Evolutionary conservation across 2,113 vertebrate genomes (phyloP), one percentile per base, ranked within the genome.

Genomic region (Prolemur simus): DNA sequence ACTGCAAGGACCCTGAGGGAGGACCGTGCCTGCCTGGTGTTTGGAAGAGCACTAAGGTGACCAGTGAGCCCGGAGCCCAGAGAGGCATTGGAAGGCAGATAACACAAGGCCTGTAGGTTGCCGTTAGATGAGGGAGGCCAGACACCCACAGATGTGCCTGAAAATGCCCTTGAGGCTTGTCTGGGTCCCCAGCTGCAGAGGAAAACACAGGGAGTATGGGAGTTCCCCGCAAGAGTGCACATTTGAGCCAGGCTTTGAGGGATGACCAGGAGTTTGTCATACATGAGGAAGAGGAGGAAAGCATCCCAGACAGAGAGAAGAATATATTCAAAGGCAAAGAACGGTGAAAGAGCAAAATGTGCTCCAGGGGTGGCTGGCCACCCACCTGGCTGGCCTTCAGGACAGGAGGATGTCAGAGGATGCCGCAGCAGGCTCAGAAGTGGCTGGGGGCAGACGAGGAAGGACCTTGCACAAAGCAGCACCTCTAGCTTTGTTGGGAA

Each of bases 11-110:
- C 13, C 23, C 6, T 10, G 17, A 87, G 39, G 42, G 20, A 63
- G 45, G 58, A 8, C 10, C 14, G 1, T 14, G 34, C 29, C 25
- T 3, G 0, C 11, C 6, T 3, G 0, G 6, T 1, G 3, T n/a
- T 54, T 77, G 25, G 52, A 58, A 76, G 23, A 21, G 32, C 49
- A 86, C 34, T n/a, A 27, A 2, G 39, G 13, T 0, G 2, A 20
- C 27, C 58, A 25, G 6, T 25, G 15, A 37, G 54, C 2, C 73
- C 47, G n/a, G 47, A 87, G 80, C 39, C 37, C 52, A 10, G 13
- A 29, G 39, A 89, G n/a, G 45, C 32, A 25, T 66, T 14, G 29
- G 39, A 29, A 58, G 64, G 66, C 25, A 25, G 15, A 49, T 13
- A 45, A 89, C 25, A 37, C 2, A 42, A 7, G 8, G 8, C 54